Percentiles rank a stretch among this genome's conserved stretches.
Conservation (phyloP, 2,888 invertebrate genomes). For the Unio delphinus region DNA sequence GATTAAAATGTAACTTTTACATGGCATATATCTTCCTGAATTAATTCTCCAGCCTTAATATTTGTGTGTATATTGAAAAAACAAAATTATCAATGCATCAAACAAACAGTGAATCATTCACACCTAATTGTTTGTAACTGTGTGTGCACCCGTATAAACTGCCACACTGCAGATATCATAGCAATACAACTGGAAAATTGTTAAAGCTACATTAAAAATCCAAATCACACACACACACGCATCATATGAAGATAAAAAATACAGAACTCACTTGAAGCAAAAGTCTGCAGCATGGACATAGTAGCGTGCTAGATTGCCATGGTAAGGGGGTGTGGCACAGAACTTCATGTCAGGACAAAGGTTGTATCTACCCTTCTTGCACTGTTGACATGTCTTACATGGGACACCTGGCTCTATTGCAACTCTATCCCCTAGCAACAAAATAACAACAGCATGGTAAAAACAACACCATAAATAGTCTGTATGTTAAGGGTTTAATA, state of each 20-base stretch:
- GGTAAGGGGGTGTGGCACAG: constrained; percentile 94
- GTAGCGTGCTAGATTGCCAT: constrained; percentile 90
- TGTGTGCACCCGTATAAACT: too few species aligned
- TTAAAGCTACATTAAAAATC: too few species aligned
- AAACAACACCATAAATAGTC: neutral
- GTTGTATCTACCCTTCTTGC: constrained; percentile 92
- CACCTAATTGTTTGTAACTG: too few species aligned
- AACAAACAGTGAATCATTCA: too few species aligned
- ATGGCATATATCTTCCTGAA: too few species aligned
- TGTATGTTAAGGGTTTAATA: neutral
- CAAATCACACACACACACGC: neutral
- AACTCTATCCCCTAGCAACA: constrained; percentile 84
- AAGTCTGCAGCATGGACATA: constrained; percentile 85
- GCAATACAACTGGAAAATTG: too few species aligned
- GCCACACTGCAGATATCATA: too few species aligned
- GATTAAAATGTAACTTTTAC: too few species aligned
- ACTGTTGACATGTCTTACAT: constrained; percentile 87
- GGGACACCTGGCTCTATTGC: constrained; percentile 93
- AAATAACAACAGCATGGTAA: neutral
- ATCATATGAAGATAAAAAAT: neutral
- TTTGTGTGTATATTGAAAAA: too few species aligned
- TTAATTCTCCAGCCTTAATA: too few species aligned
- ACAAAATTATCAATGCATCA: too few species aligned
- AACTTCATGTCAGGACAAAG: constrained; percentile 89
- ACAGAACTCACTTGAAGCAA: constrained; percentile 73